Evolutionary conservation across 2,113 vertebrate species (phyloP).

Genomic region (Haemorhous mexicanus): DNA sequence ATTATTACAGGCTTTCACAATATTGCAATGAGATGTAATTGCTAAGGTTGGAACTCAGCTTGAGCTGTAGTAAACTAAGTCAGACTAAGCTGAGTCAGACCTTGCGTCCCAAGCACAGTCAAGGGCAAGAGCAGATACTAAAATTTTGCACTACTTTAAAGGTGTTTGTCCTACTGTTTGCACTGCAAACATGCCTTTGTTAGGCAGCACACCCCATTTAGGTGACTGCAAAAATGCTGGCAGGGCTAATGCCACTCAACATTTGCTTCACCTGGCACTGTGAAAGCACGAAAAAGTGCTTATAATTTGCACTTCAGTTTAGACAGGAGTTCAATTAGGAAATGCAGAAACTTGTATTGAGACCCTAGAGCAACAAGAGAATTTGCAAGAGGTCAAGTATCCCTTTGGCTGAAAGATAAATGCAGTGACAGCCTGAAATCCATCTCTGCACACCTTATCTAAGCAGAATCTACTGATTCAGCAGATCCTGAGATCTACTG

Average conservation of each 20-base stretch:
- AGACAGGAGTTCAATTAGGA: not conserved
- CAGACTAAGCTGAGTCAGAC: not conserved
- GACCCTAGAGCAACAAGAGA: not conserved
- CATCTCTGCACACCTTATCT: not conserved
- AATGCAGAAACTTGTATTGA: not conserved
- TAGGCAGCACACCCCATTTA: not conserved
- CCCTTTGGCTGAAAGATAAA: not conserved
- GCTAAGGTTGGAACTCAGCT: not conserved
- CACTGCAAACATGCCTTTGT: not conserved
- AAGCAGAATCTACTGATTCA: not conserved
- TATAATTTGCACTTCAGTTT: not conserved
- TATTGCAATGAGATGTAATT: not conserved
- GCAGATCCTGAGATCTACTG: not conserved
- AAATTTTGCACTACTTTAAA: not conserved
- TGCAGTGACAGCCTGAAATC: not conserved
- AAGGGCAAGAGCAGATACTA: not conserved
- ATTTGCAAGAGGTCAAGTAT: not conserved
- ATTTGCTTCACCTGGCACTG: not conserved
- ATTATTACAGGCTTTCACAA: not conserved
- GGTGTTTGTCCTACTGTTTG: not conserved
- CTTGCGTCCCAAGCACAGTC: fast-evolving
- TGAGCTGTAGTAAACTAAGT: not conserved
- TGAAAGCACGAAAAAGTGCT: not conserved
- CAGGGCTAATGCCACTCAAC: not conserved
- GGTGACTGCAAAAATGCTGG: not conserved